phyloP scores from a whole-genome alignment of 2,113 vertebrate genomes.

The Irena cyanogastra region DNA sequence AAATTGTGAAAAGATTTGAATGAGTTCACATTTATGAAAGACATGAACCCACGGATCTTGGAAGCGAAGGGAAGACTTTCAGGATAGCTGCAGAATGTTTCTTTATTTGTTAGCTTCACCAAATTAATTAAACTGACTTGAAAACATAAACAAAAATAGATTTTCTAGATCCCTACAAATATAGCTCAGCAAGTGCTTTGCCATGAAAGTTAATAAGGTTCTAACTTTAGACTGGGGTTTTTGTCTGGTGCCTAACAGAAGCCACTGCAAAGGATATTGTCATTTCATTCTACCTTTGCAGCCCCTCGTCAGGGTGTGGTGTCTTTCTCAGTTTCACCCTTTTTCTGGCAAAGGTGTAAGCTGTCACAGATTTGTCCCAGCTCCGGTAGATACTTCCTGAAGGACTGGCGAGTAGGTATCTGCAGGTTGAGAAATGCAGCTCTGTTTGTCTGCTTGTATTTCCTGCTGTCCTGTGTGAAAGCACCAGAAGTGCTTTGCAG shows the following conservation, averaged over 20 bases:
- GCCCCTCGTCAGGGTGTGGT: neutral
- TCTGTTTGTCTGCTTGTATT: neutral
- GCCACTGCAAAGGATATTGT: neutral
- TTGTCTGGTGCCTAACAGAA: neutral
- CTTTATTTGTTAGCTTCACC: slow-evolving; percentile 17
- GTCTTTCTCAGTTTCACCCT: neutral
- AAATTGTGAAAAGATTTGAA: slow-evolving; percentile 33
- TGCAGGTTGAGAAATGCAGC: neutral
- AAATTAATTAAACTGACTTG: slow-evolving; percentile 43
- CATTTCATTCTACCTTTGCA: neutral
- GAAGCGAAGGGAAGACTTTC: neutral
- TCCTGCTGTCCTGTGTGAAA: neutral
- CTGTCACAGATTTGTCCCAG: neutral
- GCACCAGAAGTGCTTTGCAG: neutral
- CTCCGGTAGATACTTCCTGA: neutral
- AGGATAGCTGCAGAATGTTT: neutral
- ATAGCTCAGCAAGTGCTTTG: neutral
- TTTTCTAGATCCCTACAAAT: slow-evolving; percentile 34
- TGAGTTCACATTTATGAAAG: slow-evolving; percentile 18
- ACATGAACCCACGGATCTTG: neutral
- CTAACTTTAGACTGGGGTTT: neutral
- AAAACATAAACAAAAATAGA: slow-evolving; percentile 58
- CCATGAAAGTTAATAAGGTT: neutral
- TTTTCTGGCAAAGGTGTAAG: neutral
- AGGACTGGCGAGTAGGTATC: neutral